These are phyloP conservation scores for Eupithecia subumbrata DNA, from an alignment of 2,888 invertebrate genomes.

Conservation along the genomic window DNA sequence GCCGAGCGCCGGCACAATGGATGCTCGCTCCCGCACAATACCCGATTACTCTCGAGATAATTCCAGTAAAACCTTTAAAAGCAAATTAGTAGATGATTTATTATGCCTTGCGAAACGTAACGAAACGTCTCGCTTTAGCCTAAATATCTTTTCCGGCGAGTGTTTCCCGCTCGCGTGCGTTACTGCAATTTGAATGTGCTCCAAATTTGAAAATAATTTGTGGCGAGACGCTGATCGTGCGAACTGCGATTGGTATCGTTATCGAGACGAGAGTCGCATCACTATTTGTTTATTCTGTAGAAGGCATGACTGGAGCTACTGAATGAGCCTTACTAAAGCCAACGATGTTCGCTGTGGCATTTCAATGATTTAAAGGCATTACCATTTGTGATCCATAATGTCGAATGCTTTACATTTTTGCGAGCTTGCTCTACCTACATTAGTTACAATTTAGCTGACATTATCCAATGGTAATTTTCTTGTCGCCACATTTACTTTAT, in stretches of 20 bases:
- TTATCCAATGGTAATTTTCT: slow-evolving; percentile 3
- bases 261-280: slow-evolving; percentile 52
- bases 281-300: slow-evolving; percentile 44
- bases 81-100: slow-evolving; percentile 84
- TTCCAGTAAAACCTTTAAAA: slow-evolving; percentile 82
- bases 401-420: slow-evolving; percentile 10
- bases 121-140: slow-evolving; percentile 57
- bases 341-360: slow-evolving; percentile 1
- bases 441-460: slow-evolving; percentile 4
- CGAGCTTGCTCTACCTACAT: neutral
- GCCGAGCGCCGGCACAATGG: slow-evolving; percentile 61
- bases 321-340: neutral
- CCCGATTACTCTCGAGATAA: slow-evolving; percentile 77
- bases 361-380: slow-evolving; percentile 10
- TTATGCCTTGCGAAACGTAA: slow-evolving; percentile 74
- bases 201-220: slow-evolving; percentile 83
- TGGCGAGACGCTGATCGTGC: slow-evolving; percentile 56
- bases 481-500: slow-evolving; percentile 2
- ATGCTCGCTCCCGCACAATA: slow-evolving; percentile 66
- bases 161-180: slow-evolving; percentile 79
- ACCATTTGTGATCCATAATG: neutral
- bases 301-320: neutral
- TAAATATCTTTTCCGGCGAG: slow-evolving; percentile 70
- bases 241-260: slow-evolving; percentile 58
- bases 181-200: slow-evolving; percentile 81